Evolutionary conservation across 2,113 vertebrate species (phyloP), one percentile per base, ranked within the genome.

Genomic region (Anhinga rufa): DNA sequence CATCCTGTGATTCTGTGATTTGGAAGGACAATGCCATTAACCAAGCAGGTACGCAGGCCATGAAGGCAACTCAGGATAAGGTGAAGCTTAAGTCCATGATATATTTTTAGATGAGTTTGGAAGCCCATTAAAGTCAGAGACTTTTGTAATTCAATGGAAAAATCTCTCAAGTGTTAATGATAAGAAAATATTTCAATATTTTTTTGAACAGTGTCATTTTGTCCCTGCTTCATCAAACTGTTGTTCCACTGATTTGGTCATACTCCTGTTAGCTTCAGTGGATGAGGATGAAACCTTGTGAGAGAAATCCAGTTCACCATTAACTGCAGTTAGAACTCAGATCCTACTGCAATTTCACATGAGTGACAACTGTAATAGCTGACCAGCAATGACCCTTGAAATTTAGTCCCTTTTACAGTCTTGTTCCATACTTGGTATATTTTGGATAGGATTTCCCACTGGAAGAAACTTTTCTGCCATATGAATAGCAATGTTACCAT

Each of bases 281-380:
- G 26, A 31, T 54, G 18, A 48, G 19, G 34, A 71, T 8, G 3
- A 58, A 49, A 70, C 7, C 18, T 49, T 68, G 5, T 60, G 34
- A 76, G n/a, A 86, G 44, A 82, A 96, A 71, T 61, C 6, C 22
- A 51, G 20, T 38, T 57, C 8, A 60, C 7, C 8, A 22, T 69
- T 65, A 61, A 48, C 10, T 68, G 42, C 12, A 42, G 17, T 9
- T 55, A n/a, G 28, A 87, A 70, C 14, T 51, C 60, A 61, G 17
- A 82, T 44, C 17, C 44, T 34, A 36, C 28, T 1, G 2, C 0
- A 4, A 17, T 77, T 94, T 77, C 32, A 58, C 28, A 21, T 3
- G 16, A 62, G 34, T 0, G 3, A 44, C 24, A 92, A 22, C 5
- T 3, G 0, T 29, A 29, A n/a, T 17, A 69, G 26, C 3, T 69